Evolutionary conservation across 2,888 invertebrate genomes (phyloP).

Genomic region (Didymodactylos carnosus): DNA sequence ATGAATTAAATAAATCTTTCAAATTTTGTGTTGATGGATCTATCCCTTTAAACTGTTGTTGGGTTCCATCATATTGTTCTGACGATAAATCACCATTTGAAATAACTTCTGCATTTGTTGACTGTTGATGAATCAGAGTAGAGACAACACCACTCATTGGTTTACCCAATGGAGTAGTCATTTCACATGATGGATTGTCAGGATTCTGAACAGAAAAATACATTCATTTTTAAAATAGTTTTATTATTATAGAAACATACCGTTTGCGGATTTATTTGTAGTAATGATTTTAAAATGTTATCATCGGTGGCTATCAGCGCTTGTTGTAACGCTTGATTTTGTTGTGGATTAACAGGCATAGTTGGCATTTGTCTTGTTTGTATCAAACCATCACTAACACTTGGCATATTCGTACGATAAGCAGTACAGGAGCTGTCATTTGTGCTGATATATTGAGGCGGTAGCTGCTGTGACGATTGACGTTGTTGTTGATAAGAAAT

Average conservation of each 20-base stretch:
- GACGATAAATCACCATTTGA: too few species aligned
- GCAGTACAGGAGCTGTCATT: background rate
- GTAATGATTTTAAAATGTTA: background rate
- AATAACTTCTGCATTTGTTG: too few species aligned
- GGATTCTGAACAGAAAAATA: background rate
- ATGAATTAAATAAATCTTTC: too few species aligned
- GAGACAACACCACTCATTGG: too few species aligned
- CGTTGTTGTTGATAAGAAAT: background rate
- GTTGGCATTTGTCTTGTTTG: background rate
- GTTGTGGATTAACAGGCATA: background rate
- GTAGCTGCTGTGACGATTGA: background rate
- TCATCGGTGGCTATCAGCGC: background rate
- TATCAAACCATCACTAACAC: background rate
- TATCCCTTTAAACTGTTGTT: too few species aligned
- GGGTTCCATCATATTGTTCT: too few species aligned
- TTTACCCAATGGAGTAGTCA: too few species aligned
- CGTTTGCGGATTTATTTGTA: background rate
- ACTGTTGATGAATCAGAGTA: too few species aligned
- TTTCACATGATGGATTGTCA: too few species aligned
- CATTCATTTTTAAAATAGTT: background rate
- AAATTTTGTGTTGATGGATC: too few species aligned
- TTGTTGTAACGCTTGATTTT: background rate
- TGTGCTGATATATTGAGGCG: background rate
- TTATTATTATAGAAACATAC: background rate
- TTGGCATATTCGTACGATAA: background rate